Percentiles rank a stretch among this genome's conserved stretches.
Conservation (phyloP, 2,888 invertebrate genomes). For the Cenopis cana region DNA sequence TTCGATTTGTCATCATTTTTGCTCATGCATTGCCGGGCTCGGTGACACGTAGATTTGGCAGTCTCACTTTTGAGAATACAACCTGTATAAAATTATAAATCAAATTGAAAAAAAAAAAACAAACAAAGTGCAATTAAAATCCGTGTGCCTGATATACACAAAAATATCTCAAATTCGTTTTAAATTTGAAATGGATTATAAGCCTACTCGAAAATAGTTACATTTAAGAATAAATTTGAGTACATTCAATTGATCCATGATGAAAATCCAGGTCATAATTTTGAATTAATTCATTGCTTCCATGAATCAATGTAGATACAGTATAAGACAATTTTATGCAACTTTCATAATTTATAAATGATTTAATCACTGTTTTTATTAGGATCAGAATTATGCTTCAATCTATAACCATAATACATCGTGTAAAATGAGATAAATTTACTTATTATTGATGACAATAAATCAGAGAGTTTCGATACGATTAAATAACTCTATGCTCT, state of each 20-base stretch:
- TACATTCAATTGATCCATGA: background rate
- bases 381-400: background rate
- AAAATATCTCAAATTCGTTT: background rate
- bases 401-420: background rate
- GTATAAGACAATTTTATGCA: background rate
- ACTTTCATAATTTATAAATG: background rate
- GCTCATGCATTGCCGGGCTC: conserved; percentile 16
- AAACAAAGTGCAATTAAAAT: background rate
- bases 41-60: conserved; percentile 10
- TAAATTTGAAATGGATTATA: background rate
- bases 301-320: background rate
- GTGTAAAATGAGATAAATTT: conserved; percentile 5
- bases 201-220: background rate
- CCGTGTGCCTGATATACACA: background rate
- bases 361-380: background rate
- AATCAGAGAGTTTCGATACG: conserved; percentile 1
- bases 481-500: conserved; percentile 1
- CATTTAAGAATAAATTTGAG: conserved; percentile 2
- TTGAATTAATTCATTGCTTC: too few species aligned
- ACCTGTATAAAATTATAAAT: conserved; percentile 35
- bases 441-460: background rate
- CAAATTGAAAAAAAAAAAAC: background rate
- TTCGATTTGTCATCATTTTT: conserved; percentile 23
- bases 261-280: background rate
- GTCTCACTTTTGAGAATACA: conserved; percentile 22